Base-by-base conservation (phyloP, 2,888 invertebrate genomes). In the Endomychus coccineus region DNA sequence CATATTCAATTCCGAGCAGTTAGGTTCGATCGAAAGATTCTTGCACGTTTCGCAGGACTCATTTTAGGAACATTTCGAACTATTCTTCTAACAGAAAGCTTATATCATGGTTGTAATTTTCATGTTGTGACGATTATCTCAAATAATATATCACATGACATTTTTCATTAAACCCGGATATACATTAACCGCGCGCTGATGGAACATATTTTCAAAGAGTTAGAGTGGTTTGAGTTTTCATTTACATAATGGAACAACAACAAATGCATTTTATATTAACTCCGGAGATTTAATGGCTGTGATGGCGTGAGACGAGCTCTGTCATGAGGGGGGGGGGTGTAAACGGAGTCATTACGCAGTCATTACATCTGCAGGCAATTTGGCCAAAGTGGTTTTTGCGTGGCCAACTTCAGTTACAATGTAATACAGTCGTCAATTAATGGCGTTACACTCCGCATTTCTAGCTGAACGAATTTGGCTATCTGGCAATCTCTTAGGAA, bases 201-300 rank as follows among this genome's bases (percentile, higher is more conserved):
- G 58, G 57, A 57, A 53, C 57, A 49, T 53, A 54, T 53, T 53
- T 51, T 52, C 48, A 49, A n/a, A n/a, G 47, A 45, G 46, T 49
- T 51, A 53, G 55, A 58, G 56, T 57, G 55, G 55, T 59, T 58
- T 52, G 61, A 62, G 64, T 65, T 66, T 66, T 66, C 65, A 66
- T 66, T 66, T 66, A 63, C 66, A 66, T 66, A 66, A 66, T 66
- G 66, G 65, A 66, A 66, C 64, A 66, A 66, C 66, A 66, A 66
- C 66, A 66, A 65, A 66, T 66, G 66, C 65, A 66, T 66, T 66
- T 65, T 63, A 65, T 66, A 66, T 66, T 66, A 65, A 64, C 62
- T 64, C 61, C 61, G 62, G 62, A 66, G 65, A 66, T 66, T 66
- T 65, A 66, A 65, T 66, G 65, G 56, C 55, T 54, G 56, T 41